These are phyloP conservation scores for Triplophysa bombifrons DNA, from an alignment of 2,797 vertebrate species.

Conservation along the genomic window DNA sequence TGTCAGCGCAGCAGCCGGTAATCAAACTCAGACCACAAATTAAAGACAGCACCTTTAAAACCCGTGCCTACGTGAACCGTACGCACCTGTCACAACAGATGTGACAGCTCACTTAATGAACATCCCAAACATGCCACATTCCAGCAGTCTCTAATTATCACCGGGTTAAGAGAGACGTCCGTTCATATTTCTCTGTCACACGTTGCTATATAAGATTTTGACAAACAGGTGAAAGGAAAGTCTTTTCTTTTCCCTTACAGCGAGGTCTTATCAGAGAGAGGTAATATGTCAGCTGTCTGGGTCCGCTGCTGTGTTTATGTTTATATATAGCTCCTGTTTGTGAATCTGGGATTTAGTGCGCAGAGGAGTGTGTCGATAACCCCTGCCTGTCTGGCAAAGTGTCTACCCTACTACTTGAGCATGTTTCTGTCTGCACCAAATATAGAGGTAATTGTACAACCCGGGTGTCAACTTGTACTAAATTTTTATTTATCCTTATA, in stretches of 20 bases:
- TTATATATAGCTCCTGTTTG: slow-evolving; percentile 70
- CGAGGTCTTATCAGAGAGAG: slow-evolving; percentile 52
- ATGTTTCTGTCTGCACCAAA: background rate
- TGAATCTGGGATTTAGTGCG: slow-evolving; percentile 12
- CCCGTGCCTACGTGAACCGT: background rate
- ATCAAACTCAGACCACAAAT: slow-evolving; percentile 16
- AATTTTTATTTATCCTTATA: background rate
- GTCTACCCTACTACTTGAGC: background rate
- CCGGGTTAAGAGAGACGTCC: background rate
- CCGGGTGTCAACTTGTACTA: background rate
- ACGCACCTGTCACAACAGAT: background rate
- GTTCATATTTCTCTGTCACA: slow-evolving; percentile 33
- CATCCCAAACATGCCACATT: slow-evolving; percentile 37
- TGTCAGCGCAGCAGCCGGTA: background rate
- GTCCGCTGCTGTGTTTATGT: slow-evolving; percentile 65
- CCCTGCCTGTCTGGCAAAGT: background rate
- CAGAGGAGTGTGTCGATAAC: background rate
- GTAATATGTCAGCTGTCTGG: slow-evolving; percentile 5
- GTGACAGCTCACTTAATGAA: slow-evolving; percentile 31
- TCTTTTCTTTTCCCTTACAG: slow-evolving; percentile 51
- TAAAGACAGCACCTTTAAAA: slow-evolving; percentile 11
- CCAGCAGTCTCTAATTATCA: slow-evolving; percentile 37
- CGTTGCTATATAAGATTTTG: slow-evolving; percentile 4
- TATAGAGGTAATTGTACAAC: background rate
- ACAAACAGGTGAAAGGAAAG: slow-evolving; percentile 19